A percentile compares a stretch with the other conserved stretches of the same genome.
phyloP scores from a whole-genome alignment of 2,797 vertebrate species.

The Aulostomus chinensis region DNA sequence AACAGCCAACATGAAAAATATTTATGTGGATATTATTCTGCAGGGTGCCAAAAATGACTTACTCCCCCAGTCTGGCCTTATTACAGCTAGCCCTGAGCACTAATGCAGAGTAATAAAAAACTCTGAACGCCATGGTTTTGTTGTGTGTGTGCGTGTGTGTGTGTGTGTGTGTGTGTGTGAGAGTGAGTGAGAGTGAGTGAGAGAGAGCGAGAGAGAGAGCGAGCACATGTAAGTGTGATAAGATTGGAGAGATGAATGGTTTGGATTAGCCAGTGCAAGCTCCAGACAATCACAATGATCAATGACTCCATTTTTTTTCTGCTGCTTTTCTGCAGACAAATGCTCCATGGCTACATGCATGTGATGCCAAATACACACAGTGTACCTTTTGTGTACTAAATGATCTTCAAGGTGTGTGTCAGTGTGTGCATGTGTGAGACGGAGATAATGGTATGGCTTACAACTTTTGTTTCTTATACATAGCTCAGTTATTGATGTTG shows the following conservation, averaged over 20 bases:
- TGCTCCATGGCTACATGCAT: slow-evolving; percentile 6
- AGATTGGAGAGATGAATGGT: slow-evolving; percentile 45
- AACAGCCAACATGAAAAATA: slow-evolving; percentile 32
- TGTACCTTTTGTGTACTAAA: background rate
- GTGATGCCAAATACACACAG: slow-evolving; percentile 2
- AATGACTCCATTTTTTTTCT: slow-evolving; percentile 34
- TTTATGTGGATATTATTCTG: slow-evolving; percentile 22
- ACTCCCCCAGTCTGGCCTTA: slow-evolving; percentile 35
- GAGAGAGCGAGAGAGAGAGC: no score
- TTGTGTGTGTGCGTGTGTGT: slow-evolving; percentile 4
- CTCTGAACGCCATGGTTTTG: slow-evolving; percentile 42
- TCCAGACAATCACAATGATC: slow-evolving; percentile 55
- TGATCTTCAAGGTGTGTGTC: background rate
- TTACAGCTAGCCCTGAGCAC: slow-evolving; percentile 38
- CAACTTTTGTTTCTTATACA: slow-evolving; percentile 15
- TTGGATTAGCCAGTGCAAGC: slow-evolving; percentile 57
- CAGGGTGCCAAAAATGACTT: slow-evolving; percentile 38
- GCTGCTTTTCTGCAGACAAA: slow-evolving; percentile 28
- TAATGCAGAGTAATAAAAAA: slow-evolving; percentile 63
- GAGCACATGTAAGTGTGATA: no score
- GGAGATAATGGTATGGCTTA: no score
- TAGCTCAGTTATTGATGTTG: slow-evolving; percentile 7
- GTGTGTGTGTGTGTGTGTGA: slow-evolving; percentile 13
- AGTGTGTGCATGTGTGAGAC: slow-evolving; percentile 4
- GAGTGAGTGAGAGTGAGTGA: slow-evolving; percentile 14